Percentiles rank a stretch among this genome's conserved stretches.
These are phyloP conservation scores for Paratilapia polleni DNA, from an alignment of 2,113 vertebrate genomes.

Conservation along the genomic window DNA sequence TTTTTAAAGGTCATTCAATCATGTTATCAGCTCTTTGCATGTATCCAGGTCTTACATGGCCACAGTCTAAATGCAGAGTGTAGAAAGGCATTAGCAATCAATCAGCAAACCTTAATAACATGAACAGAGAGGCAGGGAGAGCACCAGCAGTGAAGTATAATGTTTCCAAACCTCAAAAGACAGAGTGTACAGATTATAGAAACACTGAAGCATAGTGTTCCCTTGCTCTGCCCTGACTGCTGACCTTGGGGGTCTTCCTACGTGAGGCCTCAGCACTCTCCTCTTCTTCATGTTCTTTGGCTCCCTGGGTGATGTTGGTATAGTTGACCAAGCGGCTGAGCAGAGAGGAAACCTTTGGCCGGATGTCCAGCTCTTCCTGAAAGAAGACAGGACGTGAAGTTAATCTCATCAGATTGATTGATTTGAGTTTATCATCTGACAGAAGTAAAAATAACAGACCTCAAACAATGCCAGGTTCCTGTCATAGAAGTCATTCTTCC, in stretches of 20 bases:
- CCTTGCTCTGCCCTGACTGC: neutral
- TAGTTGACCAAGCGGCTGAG: slow-evolving; percentile 97
- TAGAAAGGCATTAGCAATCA: slow-evolving; percentile 47
- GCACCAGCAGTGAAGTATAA: slow-evolving; percentile 1
- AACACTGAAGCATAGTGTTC: slow-evolving; percentile 13
- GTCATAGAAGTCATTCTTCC: slow-evolving; percentile 94
- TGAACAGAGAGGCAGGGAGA: slow-evolving; percentile 3
- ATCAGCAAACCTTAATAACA: slow-evolving; percentile 69
- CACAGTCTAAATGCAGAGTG: slow-evolving; percentile 27
- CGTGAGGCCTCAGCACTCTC: slow-evolving; percentile 85
- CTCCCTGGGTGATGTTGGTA: slow-evolving; percentile 95
- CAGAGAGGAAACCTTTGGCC: slow-evolving; percentile 95
- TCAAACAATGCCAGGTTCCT: slow-evolving; percentile 97
- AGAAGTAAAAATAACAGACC: slow-evolving; percentile 76
- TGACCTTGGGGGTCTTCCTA: slow-evolving; percentile 91
- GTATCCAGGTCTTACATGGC: slow-evolving; percentile 44
- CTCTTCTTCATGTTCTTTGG: slow-evolving; percentile 96
- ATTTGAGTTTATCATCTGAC: neutral
- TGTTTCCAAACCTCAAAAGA: slow-evolving; percentile 38
- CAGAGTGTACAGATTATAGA: neutral
- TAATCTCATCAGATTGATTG: neutral
- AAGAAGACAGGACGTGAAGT: slow-evolving; percentile 23
- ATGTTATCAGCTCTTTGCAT: slow-evolving; percentile 53
- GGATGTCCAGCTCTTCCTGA: slow-evolving; percentile 96
- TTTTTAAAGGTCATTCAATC: slow-evolving; percentile 72